A percentile compares a stretch with the other conserved stretches of the same genome.
Evolutionary conservation across 2,113 vertebrate genomes (phyloP).

Genomic region (Apus apus): DNA sequence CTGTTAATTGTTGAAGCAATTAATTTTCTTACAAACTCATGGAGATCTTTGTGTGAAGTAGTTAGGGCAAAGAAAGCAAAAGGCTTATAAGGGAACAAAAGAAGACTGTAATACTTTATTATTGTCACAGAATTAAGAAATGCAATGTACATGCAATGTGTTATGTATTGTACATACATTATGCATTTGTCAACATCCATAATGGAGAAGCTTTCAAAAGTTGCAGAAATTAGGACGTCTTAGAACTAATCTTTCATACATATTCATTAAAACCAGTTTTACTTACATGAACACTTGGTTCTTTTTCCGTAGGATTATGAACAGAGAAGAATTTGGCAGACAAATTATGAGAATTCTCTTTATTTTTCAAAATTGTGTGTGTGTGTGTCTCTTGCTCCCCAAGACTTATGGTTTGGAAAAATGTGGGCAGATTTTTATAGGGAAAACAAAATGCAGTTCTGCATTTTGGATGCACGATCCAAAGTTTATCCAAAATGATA

Average conservation of each 20-base stretch:
- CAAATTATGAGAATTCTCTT: background rate
- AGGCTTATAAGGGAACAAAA: background rate
- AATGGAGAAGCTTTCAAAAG: background rate
- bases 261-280: background rate
- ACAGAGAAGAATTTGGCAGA: slow-evolving; percentile 26
- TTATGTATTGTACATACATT: background rate
- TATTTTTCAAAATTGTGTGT: background rate
- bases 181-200: background rate
- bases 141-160: fast-evolving
- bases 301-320: background rate
- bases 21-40: slow-evolving; percentile 63
- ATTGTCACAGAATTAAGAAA: background rate
- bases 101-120: background rate
- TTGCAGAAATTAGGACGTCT: background rate
- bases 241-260: background rate
- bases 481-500: background rate
- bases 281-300: background rate
- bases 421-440: background rate
- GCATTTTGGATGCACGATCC: background rate
- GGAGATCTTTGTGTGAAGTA: background rate
- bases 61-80: background rate
- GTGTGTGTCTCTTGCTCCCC: background rate
- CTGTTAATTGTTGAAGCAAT: slow-evolving; percentile 63
- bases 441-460: background rate
- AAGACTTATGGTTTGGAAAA: background rate